Base-by-base conservation (phyloP, 2,797 vertebrate species). In the Etheostoma nigrum region DNA sequence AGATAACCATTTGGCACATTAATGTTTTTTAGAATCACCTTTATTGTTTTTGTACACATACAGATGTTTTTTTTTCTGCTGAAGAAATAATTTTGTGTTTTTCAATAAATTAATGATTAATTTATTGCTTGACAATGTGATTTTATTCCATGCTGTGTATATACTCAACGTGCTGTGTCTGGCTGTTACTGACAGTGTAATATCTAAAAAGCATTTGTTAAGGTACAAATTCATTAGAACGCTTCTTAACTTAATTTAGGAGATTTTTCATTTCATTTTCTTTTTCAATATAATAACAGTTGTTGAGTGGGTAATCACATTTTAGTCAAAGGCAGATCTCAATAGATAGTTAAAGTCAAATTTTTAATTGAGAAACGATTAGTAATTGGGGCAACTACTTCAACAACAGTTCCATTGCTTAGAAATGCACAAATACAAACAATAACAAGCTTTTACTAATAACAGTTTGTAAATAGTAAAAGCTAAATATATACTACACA, bases 191-290 rank as follows among this genome's bases (percentile, higher is more conserved):
- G 1, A 4, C 1, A 15, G 1, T 51, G 16, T 19, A 45, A 70
- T 53, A 44, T 55, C 1, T 21, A 4, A n/a, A 45, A 60, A 54
- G 66, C 77, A 76, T 54, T 71, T 84, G 71, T 40, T 85, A 18
- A 79, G 64, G 36, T 51, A 7, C 10, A 14, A 2, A 25, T 42
- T 4, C 4, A 40, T 40, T 11, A 40, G 36, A 40, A 40, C 36
- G 10, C 36, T 40, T 40, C 36, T 36, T 40, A 40, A 0, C 10
- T 40, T 40, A 40, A 40, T 40, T 40, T 40, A 40, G 10, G 36
- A 40, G 10, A 40, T 40, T 40, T 40, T 11, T 40, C 36, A 11
- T 40, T 40, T 40, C 2, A 10, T 40, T 40, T 40, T 40, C 1
- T 33, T 8, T 33, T 40, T 48, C 19, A 18, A 36, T 33, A 23